Percentiles rank a stretch among this genome's conserved stretches.
Evolutionary conservation across 1,140 invertebrate species (phyloP).

Genomic region (Brachionus angularis): DNA sequence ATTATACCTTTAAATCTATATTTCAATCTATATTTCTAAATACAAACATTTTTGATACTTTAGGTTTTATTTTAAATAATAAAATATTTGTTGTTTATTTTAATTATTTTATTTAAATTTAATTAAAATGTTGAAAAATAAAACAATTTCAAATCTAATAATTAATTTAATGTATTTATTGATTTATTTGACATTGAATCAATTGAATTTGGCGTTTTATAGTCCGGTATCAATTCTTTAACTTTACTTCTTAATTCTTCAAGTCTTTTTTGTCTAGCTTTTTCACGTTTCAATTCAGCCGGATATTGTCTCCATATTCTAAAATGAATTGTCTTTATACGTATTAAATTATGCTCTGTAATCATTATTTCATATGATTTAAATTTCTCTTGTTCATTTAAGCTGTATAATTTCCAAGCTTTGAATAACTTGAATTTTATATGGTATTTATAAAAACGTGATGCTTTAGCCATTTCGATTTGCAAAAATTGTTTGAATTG

Average conservation of each 20-base stretch:
- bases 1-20: too few species aligned
- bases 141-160: too few species aligned
- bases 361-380: constrained; percentile 48
- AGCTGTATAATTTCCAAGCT: constrained; percentile 48
- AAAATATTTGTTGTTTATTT: too few species aligned
- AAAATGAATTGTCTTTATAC: constrained; percentile 48
- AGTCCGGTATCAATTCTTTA: constrained; percentile 51
- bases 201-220: too few species aligned
- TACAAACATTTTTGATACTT: too few species aligned
- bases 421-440: constrained; percentile 46
- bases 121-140: too few species aligned
- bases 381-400: constrained; percentile 47
- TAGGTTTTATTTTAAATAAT: too few species aligned
- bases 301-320: constrained; percentile 49
- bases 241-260: constrained; percentile 52
- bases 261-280: constrained; percentile 48
- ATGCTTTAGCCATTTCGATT: constrained; percentile 49
- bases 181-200: too few species aligned
- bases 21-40: too few species aligned
- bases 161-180: too few species aligned
- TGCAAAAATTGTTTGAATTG: constrained; percentile 49
- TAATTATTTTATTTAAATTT: too few species aligned
- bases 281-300: constrained; percentile 47
- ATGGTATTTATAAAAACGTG: constrained; percentile 46
- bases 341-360: constrained; percentile 48